Evolutionary conservation across 2,797 vertebrate species (phyloP).

Genomic region (Cirrhinus molitorella): DNA sequence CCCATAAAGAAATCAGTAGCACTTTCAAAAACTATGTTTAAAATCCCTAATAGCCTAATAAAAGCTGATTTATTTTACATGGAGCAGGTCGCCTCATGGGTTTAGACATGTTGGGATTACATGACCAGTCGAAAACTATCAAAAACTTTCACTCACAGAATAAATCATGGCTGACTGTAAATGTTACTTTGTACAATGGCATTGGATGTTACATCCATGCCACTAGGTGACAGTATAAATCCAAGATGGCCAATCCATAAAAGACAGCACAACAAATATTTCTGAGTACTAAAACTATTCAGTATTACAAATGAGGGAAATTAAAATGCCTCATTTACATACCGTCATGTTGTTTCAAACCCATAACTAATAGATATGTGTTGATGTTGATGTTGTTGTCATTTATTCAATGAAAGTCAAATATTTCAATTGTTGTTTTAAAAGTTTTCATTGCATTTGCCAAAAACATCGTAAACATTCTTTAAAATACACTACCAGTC

Average conservation of each 20-base stretch:
- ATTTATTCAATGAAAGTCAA: not conserved
- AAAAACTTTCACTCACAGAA: not conserved
- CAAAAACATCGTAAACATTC: not conserved
- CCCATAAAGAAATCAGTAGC: not conserved
- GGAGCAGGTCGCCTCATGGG: not conserved
- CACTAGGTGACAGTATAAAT: conserved; percentile 5
- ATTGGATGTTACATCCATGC: not conserved
- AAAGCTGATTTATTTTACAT: not conserved
- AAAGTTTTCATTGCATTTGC: not conserved
- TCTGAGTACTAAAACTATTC: not conserved
- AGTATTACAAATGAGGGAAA: not conserved
- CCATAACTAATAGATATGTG: too few relatives aligned
- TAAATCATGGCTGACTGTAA: not conserved
- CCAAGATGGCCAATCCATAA: not conserved
- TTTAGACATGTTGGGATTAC: not conserved
- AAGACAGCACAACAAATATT: not conserved
- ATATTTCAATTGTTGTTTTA: not conserved
- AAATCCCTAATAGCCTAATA: not conserved
- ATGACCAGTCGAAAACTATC: not conserved
- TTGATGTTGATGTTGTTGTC: too few relatives aligned
- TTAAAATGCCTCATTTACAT: not conserved
- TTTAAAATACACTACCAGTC: too few relatives aligned
- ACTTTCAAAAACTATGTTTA: not conserved
- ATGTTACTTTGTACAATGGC: not conserved
- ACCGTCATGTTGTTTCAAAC: too few relatives aligned